Evolutionary conservation across 2,888 invertebrate genomes (phyloP).

Genomic region (Agrochola litura): DNA sequence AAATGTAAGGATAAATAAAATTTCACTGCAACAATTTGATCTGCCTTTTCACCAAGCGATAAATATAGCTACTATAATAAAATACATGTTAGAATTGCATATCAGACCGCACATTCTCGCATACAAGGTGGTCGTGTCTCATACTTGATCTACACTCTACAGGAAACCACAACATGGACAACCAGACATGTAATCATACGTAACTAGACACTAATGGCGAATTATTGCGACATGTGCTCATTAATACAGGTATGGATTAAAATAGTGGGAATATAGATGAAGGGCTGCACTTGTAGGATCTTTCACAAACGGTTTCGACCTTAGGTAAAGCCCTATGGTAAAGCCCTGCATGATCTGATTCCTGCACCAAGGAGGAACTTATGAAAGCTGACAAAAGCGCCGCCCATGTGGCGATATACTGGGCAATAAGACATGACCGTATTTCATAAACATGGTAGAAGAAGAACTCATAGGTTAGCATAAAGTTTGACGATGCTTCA

Average conservation of each 20-base stretch:
- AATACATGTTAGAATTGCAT: neutral
- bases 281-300: neutral
- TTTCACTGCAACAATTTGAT: neutral
- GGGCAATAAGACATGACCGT: neutral
- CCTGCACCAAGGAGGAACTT: neutral
- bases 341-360: neutral
- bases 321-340: no score
- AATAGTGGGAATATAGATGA: neutral
- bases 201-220: constrained; percentile 54
- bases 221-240: constrained; percentile 54
- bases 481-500: neutral
- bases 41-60: neutral
- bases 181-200: constrained; percentile 54
- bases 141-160: constrained; percentile 39
- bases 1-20: neutral
- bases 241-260: constrained; percentile 19
- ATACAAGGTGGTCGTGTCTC: constrained; percentile 37
- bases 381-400: neutral
- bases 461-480: neutral
- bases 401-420: neutral
- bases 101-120: neutral
- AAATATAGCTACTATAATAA: neutral
- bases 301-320: neutral
- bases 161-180: constrained; percentile 50
- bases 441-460: neutral